Evolutionary conservation across 1,140 invertebrate genomes (phyloP), one percentile per base, ranked within the genome.

Genomic region (Monochamus saltuarius): DNA sequence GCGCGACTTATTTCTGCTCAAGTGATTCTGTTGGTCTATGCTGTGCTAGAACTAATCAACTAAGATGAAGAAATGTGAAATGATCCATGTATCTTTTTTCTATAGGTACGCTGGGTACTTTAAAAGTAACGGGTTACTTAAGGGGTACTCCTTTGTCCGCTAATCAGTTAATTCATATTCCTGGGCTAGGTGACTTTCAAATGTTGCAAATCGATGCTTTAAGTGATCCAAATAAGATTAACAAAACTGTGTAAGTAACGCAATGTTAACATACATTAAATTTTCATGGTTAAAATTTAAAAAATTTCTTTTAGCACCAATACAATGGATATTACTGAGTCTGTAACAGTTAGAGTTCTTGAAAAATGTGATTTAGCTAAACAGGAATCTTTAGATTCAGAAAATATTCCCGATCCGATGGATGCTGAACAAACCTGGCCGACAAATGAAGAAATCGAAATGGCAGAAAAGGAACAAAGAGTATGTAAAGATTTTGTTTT

Each of bases 371-470:
- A 93, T 81, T 83, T 87, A 7, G 59, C 64, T 0, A 83, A 87
- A 74, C 89, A 91, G 81, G 90, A 91, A 73, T 86, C 85, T 49
- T 79, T 97, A 13, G 78, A 86, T 59, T 82, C 82, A 64, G 94
- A 96, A 81, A 90, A 92, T 79, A 80, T 87, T 55, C 87, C 88
- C 16, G 92, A 97, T 80, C 86, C 88, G 29, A 94, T 98, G 92
- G 91, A 97, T 77, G 91, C 88, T 11, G 95, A 98, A 79, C 95
- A 98, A 80, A 97, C 95, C 17, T 97, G 92, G 91, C 94, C 95
- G 0, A 96, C 92, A 22, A 89, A 93, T 60, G 91, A 96, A 75
- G 94, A 97, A 81, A 81, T 97, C 50, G 83, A 84, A 68, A 81
- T 87, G 65, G 88, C 90, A 2, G 83, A 87, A 73, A 76, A 82